Conservation (phyloP, 2,888 invertebrate species). For the Polydrusus cervinus region DNA sequence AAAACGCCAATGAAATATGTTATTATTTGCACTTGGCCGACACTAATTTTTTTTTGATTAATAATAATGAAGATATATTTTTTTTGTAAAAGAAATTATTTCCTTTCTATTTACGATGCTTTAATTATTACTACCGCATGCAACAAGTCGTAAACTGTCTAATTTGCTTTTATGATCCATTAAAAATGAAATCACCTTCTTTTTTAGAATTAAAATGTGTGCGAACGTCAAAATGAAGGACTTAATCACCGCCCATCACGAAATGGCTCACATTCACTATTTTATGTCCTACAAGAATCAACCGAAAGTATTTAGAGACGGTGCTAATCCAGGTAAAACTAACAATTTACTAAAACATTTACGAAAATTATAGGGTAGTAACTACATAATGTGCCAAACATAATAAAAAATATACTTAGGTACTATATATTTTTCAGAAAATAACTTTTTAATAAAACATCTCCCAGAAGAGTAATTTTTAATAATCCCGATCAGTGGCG, state of each 20-base stretch:
- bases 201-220: slow-evolving; percentile 89
- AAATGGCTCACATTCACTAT: slow-evolving; percentile 94
- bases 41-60: too few relatives aligned
- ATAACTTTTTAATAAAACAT: too few relatives aligned
- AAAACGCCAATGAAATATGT: too few relatives aligned
- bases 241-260: slow-evolving; percentile 90
- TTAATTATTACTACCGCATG: not conserved
- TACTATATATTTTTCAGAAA: too few relatives aligned
- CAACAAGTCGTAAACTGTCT: too few relatives aligned
- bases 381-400: too few relatives aligned
- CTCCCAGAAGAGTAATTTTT: too few relatives aligned
- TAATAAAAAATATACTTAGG: too few relatives aligned
- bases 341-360: not conserved
- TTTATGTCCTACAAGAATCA: slow-evolving; percentile 88
- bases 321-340: slow-evolving; percentile 89
- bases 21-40: too few relatives aligned
- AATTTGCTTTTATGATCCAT: not conserved
- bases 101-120: not conserved
- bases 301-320: slow-evolving; percentile 90
- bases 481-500: too few relatives aligned
- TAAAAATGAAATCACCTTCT: not conserved
- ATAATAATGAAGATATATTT: too few relatives aligned
- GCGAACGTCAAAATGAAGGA: slow-evolving; percentile 90
- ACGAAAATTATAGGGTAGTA: too few relatives aligned
- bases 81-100: not conserved